A percentile compares a stretch with the other conserved stretches of the same genome.
phyloP scores from a whole-genome alignment of 2,888 invertebrate species.

The Conops quadrifasciatus region DNA sequence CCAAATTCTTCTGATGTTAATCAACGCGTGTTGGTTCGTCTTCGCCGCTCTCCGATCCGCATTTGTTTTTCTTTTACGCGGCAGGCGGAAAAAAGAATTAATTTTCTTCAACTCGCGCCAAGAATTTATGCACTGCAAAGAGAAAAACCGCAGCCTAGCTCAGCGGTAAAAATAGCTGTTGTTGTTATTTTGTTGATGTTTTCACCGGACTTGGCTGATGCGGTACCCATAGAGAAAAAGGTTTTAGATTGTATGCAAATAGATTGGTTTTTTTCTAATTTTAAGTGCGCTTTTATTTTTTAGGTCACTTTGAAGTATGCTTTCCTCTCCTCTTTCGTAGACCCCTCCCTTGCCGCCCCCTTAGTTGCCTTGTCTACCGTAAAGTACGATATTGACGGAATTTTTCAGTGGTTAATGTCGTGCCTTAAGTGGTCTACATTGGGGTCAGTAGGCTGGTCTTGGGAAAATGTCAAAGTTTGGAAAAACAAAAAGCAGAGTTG shows the following conservation, averaged over 20 bases:
- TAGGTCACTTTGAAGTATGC: slow-evolving; percentile 22
- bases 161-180: neutral
- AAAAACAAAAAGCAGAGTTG: slow-evolving; percentile 1
- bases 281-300: slow-evolving; percentile 22
- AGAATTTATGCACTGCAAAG: slow-evolving; percentile 35
- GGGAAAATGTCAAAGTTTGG: neutral
- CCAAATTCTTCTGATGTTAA: slow-evolving; percentile 44
- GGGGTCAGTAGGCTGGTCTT: no score
- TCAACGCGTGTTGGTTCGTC: slow-evolving; percentile 29
- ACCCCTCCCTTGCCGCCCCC: no score
- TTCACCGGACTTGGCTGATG: neutral
- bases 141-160: neutral
- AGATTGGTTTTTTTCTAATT: slow-evolving; percentile 26
- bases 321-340: no score
- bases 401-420: slow-evolving; percentile 12
- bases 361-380: neutral
- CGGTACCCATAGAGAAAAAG: slow-evolving; percentile 5
- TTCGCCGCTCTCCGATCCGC: slow-evolving; percentile 9
- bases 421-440: no score
- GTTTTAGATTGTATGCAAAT: slow-evolving; percentile 26
- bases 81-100: slow-evolving; percentile 20
- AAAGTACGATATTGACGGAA: neutral
- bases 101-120: slow-evolving; percentile 15
- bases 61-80: neutral
- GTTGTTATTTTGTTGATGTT: slow-evolving; percentile 3